A percentile compares a stretch with the other conserved stretches of the same genome.
phyloP scores from a whole-genome alignment of 2,888 invertebrate genomes.

The Oscheius sp. region DNA sequence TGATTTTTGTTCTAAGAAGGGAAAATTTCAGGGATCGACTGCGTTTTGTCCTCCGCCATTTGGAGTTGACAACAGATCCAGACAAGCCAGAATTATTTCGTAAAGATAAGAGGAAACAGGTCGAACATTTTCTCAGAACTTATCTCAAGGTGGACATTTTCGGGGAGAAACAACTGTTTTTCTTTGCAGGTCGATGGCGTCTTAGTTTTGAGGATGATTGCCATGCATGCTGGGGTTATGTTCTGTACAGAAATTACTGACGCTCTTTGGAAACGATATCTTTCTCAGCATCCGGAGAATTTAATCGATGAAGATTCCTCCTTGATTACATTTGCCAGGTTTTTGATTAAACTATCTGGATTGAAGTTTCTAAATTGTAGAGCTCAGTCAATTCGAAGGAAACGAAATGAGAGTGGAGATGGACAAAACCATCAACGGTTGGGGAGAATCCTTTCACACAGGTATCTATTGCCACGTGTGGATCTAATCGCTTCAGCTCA shows the following conservation, averaged over 20 bases:
- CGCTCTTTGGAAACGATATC: conserved; percentile 65
- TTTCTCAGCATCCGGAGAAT: conserved; percentile 67
- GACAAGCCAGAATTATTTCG: conserved; percentile 68
- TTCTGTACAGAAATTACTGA: conserved; percentile 70
- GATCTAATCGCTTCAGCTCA: conserved; percentile 28
- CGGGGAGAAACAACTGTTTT: not conserved
- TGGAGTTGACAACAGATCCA: conserved; percentile 69
- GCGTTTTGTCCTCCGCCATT: conserved; percentile 68
- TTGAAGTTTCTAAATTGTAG: conserved; percentile 36
- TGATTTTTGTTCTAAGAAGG: not conserved
- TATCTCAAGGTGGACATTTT: conserved; percentile 62
- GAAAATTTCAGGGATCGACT: conserved; percentile 59
- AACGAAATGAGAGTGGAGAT: conserved; percentile 53
- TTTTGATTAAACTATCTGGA: not conserved
- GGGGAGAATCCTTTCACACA: conserved; percentile 55
- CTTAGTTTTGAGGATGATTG: conserved; percentile 68
- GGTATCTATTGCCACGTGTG: conserved; percentile 20
- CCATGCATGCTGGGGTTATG: conserved; percentile 70
- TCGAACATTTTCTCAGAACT: conserved; percentile 67
- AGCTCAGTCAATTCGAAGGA: conserved; percentile 59
- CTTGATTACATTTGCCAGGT: conserved; percentile 66
- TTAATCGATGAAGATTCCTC: conserved; percentile 69
- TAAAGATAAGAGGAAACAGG: conserved; percentile 69
- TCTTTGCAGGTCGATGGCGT: conserved; percentile 68
- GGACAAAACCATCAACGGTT: conserved; percentile 51